Conservation (phyloP, 2,888 invertebrate genomes). For the Cyaniris semiargus region DNA sequence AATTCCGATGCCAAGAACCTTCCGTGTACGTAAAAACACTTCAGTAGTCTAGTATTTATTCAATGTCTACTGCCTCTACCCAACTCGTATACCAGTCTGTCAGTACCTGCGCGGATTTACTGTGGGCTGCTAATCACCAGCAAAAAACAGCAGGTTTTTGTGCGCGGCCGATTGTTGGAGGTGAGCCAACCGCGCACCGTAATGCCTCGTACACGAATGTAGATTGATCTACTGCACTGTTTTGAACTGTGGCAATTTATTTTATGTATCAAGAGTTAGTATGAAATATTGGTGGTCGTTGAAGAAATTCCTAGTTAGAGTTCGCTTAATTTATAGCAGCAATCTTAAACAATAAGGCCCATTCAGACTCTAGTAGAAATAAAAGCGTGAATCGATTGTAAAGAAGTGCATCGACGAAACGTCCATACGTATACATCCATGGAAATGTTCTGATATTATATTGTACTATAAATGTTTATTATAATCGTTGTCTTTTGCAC, state of each 20-base stretch:
- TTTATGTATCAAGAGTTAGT: not conserved
- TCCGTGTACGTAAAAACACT: not conserved
- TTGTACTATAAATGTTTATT: too few relatives aligned
- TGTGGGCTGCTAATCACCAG: slow-evolving; percentile 45
- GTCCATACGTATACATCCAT: too few relatives aligned
- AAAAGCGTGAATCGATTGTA: too few relatives aligned
- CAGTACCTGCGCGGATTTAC: slow-evolving; percentile 44
- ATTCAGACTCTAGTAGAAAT: not conserved
- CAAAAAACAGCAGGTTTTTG: slow-evolving; percentile 46
- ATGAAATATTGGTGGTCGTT: not conserved
- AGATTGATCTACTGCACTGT: slow-evolving; percentile 30
- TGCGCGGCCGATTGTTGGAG: slow-evolving; percentile 43
- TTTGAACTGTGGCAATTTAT: slow-evolving; percentile 12
- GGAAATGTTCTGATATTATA: too few relatives aligned
- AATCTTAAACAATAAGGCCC: too few relatives aligned
- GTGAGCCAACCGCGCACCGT: slow-evolving; percentile 41
- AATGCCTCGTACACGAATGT: slow-evolving; percentile 29
- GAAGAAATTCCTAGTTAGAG: not conserved
- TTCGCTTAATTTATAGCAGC: not conserved
- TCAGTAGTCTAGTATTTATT: slow-evolving; percentile 35
- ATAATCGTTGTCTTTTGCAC: too few relatives aligned
- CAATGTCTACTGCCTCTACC: slow-evolving; percentile 36
- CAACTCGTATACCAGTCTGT: slow-evolving; percentile 38
- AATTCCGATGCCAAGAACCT: not conserved
- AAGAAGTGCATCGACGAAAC: too few relatives aligned